Percentiles rank a stretch among this genome's conserved stretches.
Conservation (phyloP, 1,140 invertebrate genomes). For the Aradophagus sp. region DNA sequence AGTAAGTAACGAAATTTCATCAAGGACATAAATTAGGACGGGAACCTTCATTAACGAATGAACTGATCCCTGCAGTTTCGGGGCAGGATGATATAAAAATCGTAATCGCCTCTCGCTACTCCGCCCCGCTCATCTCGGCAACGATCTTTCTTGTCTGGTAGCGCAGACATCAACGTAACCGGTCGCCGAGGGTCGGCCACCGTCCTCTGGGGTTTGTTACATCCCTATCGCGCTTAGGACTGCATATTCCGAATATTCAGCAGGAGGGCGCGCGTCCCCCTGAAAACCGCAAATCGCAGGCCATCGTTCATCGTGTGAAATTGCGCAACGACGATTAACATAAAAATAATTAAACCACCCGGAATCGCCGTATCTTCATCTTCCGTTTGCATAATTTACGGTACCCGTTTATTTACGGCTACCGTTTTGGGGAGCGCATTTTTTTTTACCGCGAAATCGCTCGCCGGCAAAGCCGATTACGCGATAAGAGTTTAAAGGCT, state of each 20-base stretch:
- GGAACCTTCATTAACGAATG: slow-evolving; percentile 33
- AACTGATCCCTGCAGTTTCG: slow-evolving; percentile 21
- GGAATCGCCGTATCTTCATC: slow-evolving; percentile 32
- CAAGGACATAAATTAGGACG: slow-evolving; percentile 18
- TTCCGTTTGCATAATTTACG: slow-evolving; percentile 46
- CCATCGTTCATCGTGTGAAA: slow-evolving; percentile 59
- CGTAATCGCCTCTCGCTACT: slow-evolving; percentile 25
- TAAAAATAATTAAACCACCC: slow-evolving; percentile 68
- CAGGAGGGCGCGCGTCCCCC: slow-evolving; percentile 35
- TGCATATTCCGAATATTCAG: slow-evolving; percentile 59
- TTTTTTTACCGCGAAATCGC: too few species aligned
- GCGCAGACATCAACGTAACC: slow-evolving; percentile 24
- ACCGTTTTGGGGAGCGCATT: too few species aligned
- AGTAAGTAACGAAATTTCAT: slow-evolving; percentile 26
- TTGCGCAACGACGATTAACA: slow-evolving; percentile 59
- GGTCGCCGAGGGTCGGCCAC: slow-evolving; percentile 40
- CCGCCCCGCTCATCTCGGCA: slow-evolving; percentile 10
- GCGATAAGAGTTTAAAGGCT: slow-evolving; percentile 2
- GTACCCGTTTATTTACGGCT: too few species aligned
- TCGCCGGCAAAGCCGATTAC: slow-evolving; percentile 27
- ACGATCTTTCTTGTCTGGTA: slow-evolving; percentile 31
- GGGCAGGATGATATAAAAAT: slow-evolving; percentile 35
- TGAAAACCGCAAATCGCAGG: slow-evolving; percentile 50
- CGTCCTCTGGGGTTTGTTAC: slow-evolving; percentile 51
- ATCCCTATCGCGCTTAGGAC: slow-evolving; percentile 39